Conservation (phyloP, 2,113 vertebrate species). For the Stercorarius parasiticus region DNA sequence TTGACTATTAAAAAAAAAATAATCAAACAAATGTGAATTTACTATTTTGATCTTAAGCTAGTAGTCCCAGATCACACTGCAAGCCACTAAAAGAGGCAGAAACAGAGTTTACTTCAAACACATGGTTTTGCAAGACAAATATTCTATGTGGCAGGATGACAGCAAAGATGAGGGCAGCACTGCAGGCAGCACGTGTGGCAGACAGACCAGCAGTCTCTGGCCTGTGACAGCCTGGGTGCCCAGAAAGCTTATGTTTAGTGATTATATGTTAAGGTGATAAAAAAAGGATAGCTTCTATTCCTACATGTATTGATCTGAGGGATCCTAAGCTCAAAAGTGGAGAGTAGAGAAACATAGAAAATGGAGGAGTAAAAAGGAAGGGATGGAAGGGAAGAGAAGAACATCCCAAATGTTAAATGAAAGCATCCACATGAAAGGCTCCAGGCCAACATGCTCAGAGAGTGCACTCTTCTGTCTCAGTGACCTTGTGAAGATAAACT, state of each 20-base stretch:
- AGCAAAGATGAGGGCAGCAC: constrained; percentile 14
- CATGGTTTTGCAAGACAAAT: background rate
- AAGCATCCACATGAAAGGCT: constrained; percentile 22
- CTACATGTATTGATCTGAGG: background rate
- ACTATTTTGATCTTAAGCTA: background rate
- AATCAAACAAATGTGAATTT: background rate
- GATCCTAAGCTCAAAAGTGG: background rate
- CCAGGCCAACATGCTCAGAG: constrained; percentile 9
- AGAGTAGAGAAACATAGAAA: background rate
- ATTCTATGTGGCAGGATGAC: background rate
- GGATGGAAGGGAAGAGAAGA: background rate
- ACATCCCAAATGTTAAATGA: background rate
- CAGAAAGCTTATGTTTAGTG: background rate
- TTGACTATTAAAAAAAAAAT: background rate
- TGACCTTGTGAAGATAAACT: constrained; percentile 60
- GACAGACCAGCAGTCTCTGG: background rate
- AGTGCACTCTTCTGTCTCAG: constrained; percentile 60
- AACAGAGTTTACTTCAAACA: background rate
- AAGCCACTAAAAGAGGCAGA: background rate
- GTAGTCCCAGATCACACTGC: background rate
- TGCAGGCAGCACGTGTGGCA: background rate
- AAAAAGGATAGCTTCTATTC: background rate
- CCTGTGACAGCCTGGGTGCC: background rate
- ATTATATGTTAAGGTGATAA: background rate
- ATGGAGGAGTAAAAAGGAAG: background rate